Percentiles rank a stretch among this genome's conserved stretches.
phyloP scores from a whole-genome alignment of 2,888 invertebrate species.

The Stramonita haemastoma region DNA sequence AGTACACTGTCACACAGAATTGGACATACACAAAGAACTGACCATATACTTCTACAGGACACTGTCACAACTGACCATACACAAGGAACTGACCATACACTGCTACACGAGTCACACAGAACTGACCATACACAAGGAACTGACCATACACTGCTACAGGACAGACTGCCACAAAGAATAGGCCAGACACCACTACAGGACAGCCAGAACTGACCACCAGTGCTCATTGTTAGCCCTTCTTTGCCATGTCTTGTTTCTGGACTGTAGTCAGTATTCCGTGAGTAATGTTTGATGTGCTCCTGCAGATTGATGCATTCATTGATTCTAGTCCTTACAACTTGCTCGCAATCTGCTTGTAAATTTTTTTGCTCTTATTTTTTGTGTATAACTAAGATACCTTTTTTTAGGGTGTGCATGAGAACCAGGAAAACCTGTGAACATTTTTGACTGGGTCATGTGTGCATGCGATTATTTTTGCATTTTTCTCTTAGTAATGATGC shows the following conservation, averaged over 20 bases:
- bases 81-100: too few relatives aligned
- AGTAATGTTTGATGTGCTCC: background rate
- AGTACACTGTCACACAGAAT: too few relatives aligned
- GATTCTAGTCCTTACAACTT: conserved; percentile 11
- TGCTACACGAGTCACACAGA: too few relatives aligned
- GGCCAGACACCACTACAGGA: background rate
- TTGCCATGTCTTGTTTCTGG: background rate
- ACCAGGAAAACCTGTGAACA: background rate
- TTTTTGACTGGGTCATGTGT: background rate
- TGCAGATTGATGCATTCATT: background rate
- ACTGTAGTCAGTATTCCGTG: background rate
- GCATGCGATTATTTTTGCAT: background rate
- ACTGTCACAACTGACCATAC: too few relatives aligned
- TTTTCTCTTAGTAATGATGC: background rate
- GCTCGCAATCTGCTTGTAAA: conserved; percentile 21
- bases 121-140: too few relatives aligned
- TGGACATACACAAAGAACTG: too few relatives aligned
- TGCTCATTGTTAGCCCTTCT: background rate
- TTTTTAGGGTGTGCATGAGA: conserved; percentile 11
- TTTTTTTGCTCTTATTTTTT: background rate
- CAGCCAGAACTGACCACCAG: background rate
- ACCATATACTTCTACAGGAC: too few relatives aligned
- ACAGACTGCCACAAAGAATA: background rate
- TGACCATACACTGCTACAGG: background rate
- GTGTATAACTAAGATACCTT: background rate